Evolutionary conservation across 2,888 invertebrate species (phyloP), one percentile per base, ranked within the genome.

Genomic region (Agapostemon virescens): DNA sequence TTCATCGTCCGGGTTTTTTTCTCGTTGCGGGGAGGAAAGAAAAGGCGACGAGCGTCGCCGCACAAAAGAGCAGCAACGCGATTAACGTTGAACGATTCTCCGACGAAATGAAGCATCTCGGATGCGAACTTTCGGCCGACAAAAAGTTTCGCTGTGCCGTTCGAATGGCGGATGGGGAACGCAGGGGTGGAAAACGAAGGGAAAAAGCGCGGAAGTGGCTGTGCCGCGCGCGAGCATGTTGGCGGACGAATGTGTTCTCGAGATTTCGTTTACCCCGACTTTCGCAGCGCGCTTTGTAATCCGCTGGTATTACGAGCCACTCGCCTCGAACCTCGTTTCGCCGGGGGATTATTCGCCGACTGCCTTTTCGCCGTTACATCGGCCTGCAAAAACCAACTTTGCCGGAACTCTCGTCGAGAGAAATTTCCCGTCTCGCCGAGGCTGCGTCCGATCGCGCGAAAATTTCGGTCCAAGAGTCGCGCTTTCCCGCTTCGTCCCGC

Each of bases 231-330:
- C 23, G 20, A 30, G 58, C 26, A 3, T 20, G 15, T 68, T 61
- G 74, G 42, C 30, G 30, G 23, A 13, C 63, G 61, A 58, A 55
- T 20, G 68, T 58, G 36, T 69, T 45, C 69, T 61, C 73, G 74
- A 79, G 82, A 79, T 80, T 77, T 80, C 69, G 79, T 75, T 82
- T 75, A 70, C 55, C 77, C 69, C 45, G 68, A 69, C 52, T 74
- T 78, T 70, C 61, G n/a, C 58, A 55, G 52, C 40, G 67, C 63
- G 77, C 74, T 73, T 77, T 75, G 82, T 78, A 78, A 82, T 82
- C 77, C 69, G 20, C 45, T 15, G 45, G 82, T 72, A 74, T 82
- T 74, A 77, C 71, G 74, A 66, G 66, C 73, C 71, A 42, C 71
- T 76, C 68, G 45, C 63, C 63, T 52, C 55, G 55, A 69, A 55